Conservation (phyloP, 2,113 vertebrate species). For the Pavo muticus region DNA sequence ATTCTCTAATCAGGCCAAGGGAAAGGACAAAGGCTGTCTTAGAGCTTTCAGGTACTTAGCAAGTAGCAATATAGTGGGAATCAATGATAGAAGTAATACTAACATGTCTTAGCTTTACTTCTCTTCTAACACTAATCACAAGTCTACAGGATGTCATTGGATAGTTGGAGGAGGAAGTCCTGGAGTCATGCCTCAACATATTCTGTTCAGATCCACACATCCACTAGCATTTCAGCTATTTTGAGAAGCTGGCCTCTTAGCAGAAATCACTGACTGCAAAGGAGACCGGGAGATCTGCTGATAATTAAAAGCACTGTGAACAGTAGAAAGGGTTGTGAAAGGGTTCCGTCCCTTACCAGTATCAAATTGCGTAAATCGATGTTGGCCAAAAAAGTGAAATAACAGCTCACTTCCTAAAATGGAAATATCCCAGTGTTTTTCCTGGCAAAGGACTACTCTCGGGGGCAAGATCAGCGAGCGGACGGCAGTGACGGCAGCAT, state of each 20-base stretch:
- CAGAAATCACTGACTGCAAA: not conserved
- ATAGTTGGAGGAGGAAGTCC: not conserved
- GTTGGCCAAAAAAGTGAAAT: not conserved
- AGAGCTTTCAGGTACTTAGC: not conserved
- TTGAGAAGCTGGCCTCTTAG: not conserved
- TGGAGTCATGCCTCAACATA: not conserved
- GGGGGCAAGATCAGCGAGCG: not conserved
- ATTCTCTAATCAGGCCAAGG: not conserved
- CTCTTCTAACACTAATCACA: not conserved
- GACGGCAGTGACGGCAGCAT: not conserved
- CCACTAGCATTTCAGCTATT: not conserved
- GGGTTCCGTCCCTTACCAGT: not conserved
- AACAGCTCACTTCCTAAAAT: constrained; percentile 5
- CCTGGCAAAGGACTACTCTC: not conserved
- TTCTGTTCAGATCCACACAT: not conserved
- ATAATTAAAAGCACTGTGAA: not conserved
- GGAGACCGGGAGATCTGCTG: not conserved
- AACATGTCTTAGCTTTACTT: not conserved
- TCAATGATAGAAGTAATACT: no score
- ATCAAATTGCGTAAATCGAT: not conserved
- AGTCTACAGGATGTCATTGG: not conserved
- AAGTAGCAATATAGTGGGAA: not conserved
- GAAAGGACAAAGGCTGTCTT: not conserved
- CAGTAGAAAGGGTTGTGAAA: not conserved
- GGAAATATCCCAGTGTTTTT: not conserved